Conservation (phyloP, 2,888 invertebrate genomes). For the Leistus spinibarbis region DNA sequence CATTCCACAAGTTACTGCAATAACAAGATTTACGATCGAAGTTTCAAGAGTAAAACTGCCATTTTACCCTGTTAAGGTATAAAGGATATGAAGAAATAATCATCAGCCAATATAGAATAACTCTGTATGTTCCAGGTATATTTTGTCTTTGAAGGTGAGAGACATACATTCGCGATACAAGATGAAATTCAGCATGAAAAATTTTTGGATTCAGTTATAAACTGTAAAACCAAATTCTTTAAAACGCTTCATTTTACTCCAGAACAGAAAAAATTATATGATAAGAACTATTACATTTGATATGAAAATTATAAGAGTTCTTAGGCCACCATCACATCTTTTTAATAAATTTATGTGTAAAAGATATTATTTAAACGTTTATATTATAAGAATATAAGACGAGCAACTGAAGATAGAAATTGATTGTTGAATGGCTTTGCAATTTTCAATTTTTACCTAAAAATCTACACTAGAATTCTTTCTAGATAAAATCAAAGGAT, state of each 20-base stretch:
- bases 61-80: constrained; percentile 48
- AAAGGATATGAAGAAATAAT: background rate
- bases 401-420: too few relatives aligned
- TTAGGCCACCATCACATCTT: too few relatives aligned
- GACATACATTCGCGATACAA: constrained; percentile 49
- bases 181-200: constrained; percentile 49
- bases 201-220: constrained; percentile 54
- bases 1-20: constrained; percentile 58
- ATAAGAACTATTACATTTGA: background rate
- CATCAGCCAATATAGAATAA: too few relatives aligned
- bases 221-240: constrained; percentile 53
- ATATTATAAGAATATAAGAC: too few relatives aligned
- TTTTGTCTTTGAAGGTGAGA: constrained; percentile 54
- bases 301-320: background rate
- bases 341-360: too few relatives aligned
- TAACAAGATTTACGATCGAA: constrained; percentile 55
- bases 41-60: constrained; percentile 50
- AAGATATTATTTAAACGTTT: too few relatives aligned
- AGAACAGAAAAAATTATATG: background rate
- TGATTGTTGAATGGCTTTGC: too few relatives aligned
- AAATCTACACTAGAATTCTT: too few relatives aligned
- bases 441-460: too few relatives aligned
- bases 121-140: constrained; percentile 49
- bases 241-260: constrained; percentile 42
- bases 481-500: too few relatives aligned